A percentile compares a stretch with the other conserved stretches of the same genome.
Conservation (phyloP, 1,140 invertebrate genomes). For the Drosophila yakuba region DNA sequence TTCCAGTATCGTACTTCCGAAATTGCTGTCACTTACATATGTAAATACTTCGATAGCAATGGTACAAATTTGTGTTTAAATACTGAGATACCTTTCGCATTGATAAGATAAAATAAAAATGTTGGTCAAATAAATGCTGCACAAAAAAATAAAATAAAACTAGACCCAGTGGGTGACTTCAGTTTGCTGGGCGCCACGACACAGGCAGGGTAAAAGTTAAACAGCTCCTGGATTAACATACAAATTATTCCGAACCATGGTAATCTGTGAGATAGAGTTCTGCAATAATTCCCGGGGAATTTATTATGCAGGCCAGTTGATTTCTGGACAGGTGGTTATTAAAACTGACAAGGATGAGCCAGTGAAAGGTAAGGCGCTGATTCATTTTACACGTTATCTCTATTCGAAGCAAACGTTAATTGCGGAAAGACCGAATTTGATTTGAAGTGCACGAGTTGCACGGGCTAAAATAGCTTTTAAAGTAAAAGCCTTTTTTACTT, state of each 20-base stretch:
- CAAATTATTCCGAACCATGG: slow-evolving; percentile 44
- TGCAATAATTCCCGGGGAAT: slow-evolving; percentile 84
- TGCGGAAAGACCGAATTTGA: background rate
- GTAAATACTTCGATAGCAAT: slow-evolving; percentile 27
- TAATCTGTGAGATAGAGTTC: slow-evolving; percentile 79
- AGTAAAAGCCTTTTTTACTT: slow-evolving; percentile 1
- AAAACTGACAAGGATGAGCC: slow-evolving; percentile 84
- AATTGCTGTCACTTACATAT: slow-evolving; percentile 46
- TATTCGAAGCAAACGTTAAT: slow-evolving; percentile 13
- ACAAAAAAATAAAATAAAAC: slow-evolving; percentile 26
- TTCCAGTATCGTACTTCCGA: background rate
- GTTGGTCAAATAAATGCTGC: slow-evolving; percentile 23
- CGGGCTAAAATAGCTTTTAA: background rate
- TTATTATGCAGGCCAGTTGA: slow-evolving; percentile 86
- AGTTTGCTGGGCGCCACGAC: slow-evolving; percentile 27
- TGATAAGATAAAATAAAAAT: slow-evolving; percentile 67
- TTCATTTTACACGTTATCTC: slow-evolving; percentile 14
- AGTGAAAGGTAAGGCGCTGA: slow-evolving; percentile 76
- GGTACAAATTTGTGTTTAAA: slow-evolving; percentile 45
- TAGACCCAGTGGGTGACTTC: slow-evolving; percentile 18
- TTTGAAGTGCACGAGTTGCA: background rate
- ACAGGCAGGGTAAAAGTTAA: slow-evolving; percentile 30
- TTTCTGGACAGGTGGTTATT: slow-evolving; percentile 85
- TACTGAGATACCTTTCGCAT: slow-evolving; percentile 39
- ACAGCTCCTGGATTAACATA: slow-evolving; percentile 2